Conservation (phyloP, 2,888 invertebrate genomes). For the Nemoura dubitans region DNA sequence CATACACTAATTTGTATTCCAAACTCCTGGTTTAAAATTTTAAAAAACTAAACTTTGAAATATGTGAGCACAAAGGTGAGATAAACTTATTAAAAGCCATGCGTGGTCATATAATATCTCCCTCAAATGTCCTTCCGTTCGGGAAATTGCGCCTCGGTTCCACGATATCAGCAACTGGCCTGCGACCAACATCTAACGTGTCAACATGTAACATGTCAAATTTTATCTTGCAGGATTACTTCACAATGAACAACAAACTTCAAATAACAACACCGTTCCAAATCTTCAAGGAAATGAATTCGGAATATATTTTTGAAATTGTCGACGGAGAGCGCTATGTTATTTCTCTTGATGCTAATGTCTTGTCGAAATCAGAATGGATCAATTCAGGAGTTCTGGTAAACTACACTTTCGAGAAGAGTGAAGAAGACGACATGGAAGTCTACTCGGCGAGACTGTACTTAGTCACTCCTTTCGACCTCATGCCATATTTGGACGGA, state of each 20-base stretch:
- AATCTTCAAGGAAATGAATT: constrained; percentile 62
- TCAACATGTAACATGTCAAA: too few species aligned
- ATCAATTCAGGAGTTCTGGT: constrained; percentile 64
- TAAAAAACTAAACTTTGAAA: too few species aligned
- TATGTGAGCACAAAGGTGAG: too few species aligned
- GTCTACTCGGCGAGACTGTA: constrained; percentile 63
- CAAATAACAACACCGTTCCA: constrained; percentile 67
- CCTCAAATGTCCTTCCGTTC: too few species aligned
- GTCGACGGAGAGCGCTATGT: constrained; percentile 61
- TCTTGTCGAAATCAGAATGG: constrained; percentile 60
- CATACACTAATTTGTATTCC: too few species aligned
- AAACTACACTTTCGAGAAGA: constrained; percentile 63
- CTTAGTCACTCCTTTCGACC: constrained; percentile 47
- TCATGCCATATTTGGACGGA: constrained; percentile 37
- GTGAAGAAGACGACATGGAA: constrained; percentile 58
- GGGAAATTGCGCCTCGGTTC: too few species aligned
- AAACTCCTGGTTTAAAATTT: too few species aligned
- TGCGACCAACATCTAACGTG: too few species aligned
- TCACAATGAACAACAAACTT: constrained; percentile 67
- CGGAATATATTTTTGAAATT: constrained; percentile 63
- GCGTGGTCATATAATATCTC: too few species aligned
- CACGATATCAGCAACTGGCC: too few species aligned
- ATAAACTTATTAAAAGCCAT: too few species aligned
- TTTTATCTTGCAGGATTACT: constrained; percentile 59
- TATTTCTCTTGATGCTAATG: constrained; percentile 62